Base-by-base conservation (phyloP, 2,888 invertebrate species). In the Monopis laevigella region DNA sequence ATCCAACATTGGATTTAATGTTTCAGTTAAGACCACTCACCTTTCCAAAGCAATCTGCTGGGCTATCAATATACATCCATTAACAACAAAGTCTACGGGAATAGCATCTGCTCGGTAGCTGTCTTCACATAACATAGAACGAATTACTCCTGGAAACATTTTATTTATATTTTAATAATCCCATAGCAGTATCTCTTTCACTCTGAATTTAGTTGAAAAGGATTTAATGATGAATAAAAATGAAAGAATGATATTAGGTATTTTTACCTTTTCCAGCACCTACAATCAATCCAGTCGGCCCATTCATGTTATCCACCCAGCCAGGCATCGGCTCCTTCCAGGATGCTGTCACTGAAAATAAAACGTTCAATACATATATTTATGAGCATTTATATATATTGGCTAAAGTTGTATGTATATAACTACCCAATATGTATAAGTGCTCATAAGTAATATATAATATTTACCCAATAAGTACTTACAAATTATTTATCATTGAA, bases 301-400 rank as follows among this genome's bases (percentile, higher is more conserved):
- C 96, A 57, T 96, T 95, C 39, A 93, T 74, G 52, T 92, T 95
- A 64, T 96, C 94, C 40, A 96, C 88, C 95, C 95, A 96, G 7
- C 96, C 96, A 0, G 89, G 87, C 46, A 87, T 64, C 0, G 93
- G 94, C 54, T 93, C 92, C 44, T 86, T 85, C 56, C 82, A 83
- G 0, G 90, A 85, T 2, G 95, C 92, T 1, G 89, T 88, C 26
- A 98, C 92, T 92, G 62, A 14, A 71, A 73, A 46, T 40, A 45
- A 28, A 7, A 24, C 5, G 24, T 5, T 5, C 24, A n/a, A n/a
- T n/a, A n/a, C n/a, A n/a, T n/a, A n/a, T n/a, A n/a, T n/a, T n/a
- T n/a, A n/a, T n/a, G n/a, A n/a, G n/a, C n/a, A n/a, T n/a, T n/a
- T n/a, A n/a, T n/a, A n/a, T n/a, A n/a, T n/a, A n/a, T n/a, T n/a